These are phyloP conservation scores for Chaetura pelagica DNA, from an alignment of 2,113 vertebrate species.

Conservation along the genomic window DNA sequence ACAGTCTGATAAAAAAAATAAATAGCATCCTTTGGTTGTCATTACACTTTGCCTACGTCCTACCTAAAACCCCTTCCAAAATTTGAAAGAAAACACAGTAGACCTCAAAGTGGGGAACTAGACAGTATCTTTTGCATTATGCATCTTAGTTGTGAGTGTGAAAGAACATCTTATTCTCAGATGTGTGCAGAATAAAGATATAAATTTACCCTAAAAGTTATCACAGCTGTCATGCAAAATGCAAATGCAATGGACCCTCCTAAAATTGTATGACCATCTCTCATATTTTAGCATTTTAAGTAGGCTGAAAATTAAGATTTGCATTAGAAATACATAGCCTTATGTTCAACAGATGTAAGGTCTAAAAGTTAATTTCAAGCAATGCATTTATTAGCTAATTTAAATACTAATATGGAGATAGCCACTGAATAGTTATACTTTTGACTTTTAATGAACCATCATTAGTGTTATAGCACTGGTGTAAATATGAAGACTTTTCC, in stretches of 20 bases:
- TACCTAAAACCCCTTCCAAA: not conserved
- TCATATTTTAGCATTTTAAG: slow-evolving; percentile 8
- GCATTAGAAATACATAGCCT: slow-evolving; percentile 7
- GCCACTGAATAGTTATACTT: not conserved
- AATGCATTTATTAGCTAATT: not conserved
- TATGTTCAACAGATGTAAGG: not conserved
- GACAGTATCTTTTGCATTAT: not conserved
- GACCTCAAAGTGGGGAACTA: not conserved
- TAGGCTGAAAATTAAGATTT: not conserved
- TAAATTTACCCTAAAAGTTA: not conserved
- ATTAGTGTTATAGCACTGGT: not conserved
- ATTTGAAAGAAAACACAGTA: not conserved
- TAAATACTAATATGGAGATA: slow-evolving; percentile 4
- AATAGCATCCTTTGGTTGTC: not conserved
- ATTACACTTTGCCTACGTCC: not conserved
- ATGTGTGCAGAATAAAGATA: not conserved
- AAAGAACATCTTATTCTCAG: slow-evolving; percentile 7
- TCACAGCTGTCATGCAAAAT: slow-evolving; percentile 16
- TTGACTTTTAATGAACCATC: not conserved
- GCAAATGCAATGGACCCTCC: not conserved
- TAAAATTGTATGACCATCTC: not conserved
- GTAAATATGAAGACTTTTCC: not conserved
- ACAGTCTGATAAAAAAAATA: not conserved
- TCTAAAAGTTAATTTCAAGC: not conserved
- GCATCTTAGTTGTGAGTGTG: not conserved